Base-by-base conservation (phyloP, 2,113 vertebrate species). In the Notechis scutatus region DNA sequence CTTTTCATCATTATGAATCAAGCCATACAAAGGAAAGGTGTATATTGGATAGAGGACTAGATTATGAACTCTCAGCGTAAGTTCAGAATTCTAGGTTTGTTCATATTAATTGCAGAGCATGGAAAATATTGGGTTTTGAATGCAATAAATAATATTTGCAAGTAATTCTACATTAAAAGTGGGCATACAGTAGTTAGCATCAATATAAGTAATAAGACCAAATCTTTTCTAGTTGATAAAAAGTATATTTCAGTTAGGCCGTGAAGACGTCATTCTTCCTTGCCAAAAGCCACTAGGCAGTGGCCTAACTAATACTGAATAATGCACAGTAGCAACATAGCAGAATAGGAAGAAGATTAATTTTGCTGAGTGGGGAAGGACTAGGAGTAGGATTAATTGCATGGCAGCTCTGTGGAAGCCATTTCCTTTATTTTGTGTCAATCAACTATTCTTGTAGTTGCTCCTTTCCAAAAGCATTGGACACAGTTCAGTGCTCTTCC, bases 401-500 rank as follows among this genome's bases (percentile, higher is more conserved):
- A 12, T 85, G 64, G 69, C 23, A 23, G 12, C 34, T 45, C 7
- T 55, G 59, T 34, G 26, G 50, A 57, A 21, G 45, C 20, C 20
- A 9, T 88, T 93, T 56, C 15, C 0, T 95, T 10, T 5, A 18
- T 39, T 45, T 5, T 20, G 0, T 12, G 3, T 2, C 55, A 3
- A 0, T 93, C 14, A 15, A 69, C 86, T 93, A 20, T 3, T 81
- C 50, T 47, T 93, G 88, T 59, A 26, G 52, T 87, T 95, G 5
- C 45, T 92, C 3, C 59, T 14, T 86, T 89, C 23, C 61, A 1
- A 1, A 90, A 64, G 91, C 91, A 5, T 24, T 90, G 11, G 3
- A 34, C 59, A 1, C 23, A 3, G 88, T 96, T 95, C 88, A 91
- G 15, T 85, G 90, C 93, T 86, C 3, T 45, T 85, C 0, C 23